Evolutionary conservation across 2,888 invertebrate genomes (phyloP).

Genomic region (Harpagoxenus sublaevis): DNA sequence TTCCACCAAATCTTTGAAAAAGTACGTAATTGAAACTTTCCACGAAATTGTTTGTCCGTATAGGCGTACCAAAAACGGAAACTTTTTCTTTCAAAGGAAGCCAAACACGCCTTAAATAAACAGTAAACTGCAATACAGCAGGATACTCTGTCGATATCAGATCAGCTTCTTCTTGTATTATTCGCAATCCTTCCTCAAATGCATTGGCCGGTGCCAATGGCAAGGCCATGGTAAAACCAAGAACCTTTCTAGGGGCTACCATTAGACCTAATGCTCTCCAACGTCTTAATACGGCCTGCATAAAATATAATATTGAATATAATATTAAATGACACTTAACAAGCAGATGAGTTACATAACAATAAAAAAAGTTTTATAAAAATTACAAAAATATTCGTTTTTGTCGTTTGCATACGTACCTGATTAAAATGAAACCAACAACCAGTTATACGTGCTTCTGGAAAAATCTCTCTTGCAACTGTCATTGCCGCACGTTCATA

Average conservation of each 20-base stretch:
- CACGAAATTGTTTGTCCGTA: conserved; percentile 12
- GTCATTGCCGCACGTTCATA: conserved; percentile 15
- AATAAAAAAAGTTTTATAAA: neutral
- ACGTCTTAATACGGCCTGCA: neutral
- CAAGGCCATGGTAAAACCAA: conserved; percentile 8
- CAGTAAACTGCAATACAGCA: neutral
- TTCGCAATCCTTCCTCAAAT: neutral
- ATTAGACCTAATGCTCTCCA: neutral
- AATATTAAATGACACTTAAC: too few species aligned
- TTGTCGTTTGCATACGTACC: neutral
- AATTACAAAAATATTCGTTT: neutral
- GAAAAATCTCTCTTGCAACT: neutral
- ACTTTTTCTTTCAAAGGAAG: conserved; percentile 8
- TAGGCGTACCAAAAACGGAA: neutral
- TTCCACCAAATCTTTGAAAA: neutral
- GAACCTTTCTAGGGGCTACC: neutral
- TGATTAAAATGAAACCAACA: conserved; percentile 24
- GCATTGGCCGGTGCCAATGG: neutral
- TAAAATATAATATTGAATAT: neutral
- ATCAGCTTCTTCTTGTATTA: conserved; percentile 30
- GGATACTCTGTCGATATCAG: neutral
- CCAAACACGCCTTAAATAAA: conserved; percentile 16
- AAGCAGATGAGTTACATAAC: neutral
- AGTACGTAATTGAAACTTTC: neutral
- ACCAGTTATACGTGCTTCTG: neutral